Evolutionary conservation across 2,888 invertebrate species (phyloP).

Genomic region (Nephrotoma appendiculata): DNA sequence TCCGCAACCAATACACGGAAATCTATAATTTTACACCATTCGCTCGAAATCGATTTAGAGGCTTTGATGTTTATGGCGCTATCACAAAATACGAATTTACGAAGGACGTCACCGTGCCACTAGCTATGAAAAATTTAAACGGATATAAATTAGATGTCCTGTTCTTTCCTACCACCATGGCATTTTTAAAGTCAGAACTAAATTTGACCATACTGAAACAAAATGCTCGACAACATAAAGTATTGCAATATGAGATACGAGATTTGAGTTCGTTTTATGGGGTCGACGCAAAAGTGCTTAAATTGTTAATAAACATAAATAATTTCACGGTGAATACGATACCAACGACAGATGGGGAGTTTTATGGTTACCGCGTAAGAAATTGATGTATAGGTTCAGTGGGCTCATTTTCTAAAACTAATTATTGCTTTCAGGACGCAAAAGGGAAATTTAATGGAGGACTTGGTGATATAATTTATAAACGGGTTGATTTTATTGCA

Average conservation of each 20-base stretch:
- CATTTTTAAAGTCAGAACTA: not conserved
- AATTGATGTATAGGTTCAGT: not conserved
- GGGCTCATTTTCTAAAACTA: too few relatives aligned
- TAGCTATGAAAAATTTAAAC: not conserved
- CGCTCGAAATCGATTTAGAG: not conserved
- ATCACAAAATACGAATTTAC: not conserved
- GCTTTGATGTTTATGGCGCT: not conserved
- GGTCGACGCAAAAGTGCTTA: not conserved
- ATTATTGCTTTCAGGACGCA: not conserved
- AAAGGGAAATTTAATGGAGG: conserved; percentile 10
- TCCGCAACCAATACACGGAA: not conserved
- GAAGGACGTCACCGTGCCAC: not conserved
- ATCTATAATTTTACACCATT: not conserved
- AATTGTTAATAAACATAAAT: not conserved
- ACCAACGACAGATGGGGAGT: not conserved
- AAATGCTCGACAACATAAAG: not conserved
- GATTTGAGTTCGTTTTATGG: not conserved
- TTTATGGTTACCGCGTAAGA: not conserved
- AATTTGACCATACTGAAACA: not conserved
- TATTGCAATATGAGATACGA: not conserved
- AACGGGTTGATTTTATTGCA: conserved; percentile 11
- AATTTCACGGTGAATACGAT: not conserved
- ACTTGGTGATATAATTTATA: conserved; percentile 13
- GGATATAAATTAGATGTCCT: not conserved
- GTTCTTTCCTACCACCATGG: not conserved